Percentiles rank a stretch among this genome's conserved stretches.
These are phyloP conservation scores for Malurus elegans DNA, from an alignment of 2,113 vertebrate species.

Conservation along the genomic window DNA sequence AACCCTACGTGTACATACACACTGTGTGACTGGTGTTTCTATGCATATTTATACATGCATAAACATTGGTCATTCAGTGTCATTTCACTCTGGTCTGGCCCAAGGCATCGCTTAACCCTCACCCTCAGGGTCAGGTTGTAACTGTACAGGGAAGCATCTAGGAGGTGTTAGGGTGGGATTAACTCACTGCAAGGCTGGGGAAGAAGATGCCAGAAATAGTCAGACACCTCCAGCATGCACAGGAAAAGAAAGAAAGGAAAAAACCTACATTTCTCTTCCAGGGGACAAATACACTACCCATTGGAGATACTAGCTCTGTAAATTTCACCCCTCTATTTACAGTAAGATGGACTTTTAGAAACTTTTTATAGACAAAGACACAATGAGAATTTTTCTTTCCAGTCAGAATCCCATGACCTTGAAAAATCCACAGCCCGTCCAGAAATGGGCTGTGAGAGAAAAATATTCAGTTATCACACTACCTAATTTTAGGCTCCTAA, in stretches of 20 bases:
- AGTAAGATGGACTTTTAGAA: background rate
- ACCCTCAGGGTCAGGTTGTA: background rate
- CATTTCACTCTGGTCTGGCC: rapidly evolving
- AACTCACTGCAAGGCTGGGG: background rate
- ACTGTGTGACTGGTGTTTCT: background rate
- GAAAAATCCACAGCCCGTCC: background rate
- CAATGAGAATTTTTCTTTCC: background rate
- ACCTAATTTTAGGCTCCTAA: background rate
- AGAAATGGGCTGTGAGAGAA: background rate
- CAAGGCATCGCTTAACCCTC: too few relatives aligned
- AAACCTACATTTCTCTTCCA: background rate
- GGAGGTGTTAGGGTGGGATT: background rate
- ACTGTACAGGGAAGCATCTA: background rate
- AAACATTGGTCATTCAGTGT: background rate
- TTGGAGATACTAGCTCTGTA: background rate
- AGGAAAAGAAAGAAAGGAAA: background rate
- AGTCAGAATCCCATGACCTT: background rate
- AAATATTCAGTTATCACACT: background rate
- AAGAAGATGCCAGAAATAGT: background rate
- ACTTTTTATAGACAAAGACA: background rate
- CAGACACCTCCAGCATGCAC: rapidly evolving
- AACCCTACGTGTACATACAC: background rate
- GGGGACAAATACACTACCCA: rapidly evolving
- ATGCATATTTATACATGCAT: background rate
- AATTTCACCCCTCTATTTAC: rapidly evolving